Evolutionary conservation across 2,888 invertebrate species (phyloP), one percentile per base, ranked within the genome.

Genomic region (Macaria liturata): DNA sequence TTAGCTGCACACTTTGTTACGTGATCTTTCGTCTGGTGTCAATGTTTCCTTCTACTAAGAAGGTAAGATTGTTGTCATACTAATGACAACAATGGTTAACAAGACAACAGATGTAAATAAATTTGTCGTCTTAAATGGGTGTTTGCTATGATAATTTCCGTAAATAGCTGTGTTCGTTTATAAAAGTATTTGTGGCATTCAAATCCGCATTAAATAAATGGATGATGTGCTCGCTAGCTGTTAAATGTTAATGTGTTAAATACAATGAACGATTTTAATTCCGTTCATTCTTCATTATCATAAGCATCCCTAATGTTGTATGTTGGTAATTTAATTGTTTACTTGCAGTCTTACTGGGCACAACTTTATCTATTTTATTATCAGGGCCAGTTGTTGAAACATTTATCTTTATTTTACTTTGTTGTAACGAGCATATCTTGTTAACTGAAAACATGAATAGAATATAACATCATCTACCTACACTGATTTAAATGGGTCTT

Each of bases 1-100:
- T 46, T 56, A 47, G 44, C 34, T 55, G 54, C 53, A 57, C 54
- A 49, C 55, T 59, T 45, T 51, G 43, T 57, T 53, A 50, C 52
- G 7, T 46, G 47, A 47, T 59, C 45, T 46, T 51, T 62, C 51
- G 54, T 59, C 56, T 46, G 32, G 31, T 20, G 5, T 7, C 30
- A 42, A 53, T 49, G 30, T 34, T 48, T 54, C 32, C 44, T 31
- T 20, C 5, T 57, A 31, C 42, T 20, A 20, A 20, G 20, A 20
- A 37, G 7, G 5, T 37, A 6, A 6, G 7, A 37, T 37, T 37
- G 34, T 7, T 37, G 34, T 37, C 20, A 20, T 20, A 20, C 20
- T 20, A 20, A 20, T 20, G 34, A 37, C 34, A 37, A 37, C 20
- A 20, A 20, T 20, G 20, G 34, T 7, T 37, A 7, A 37, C 34